phyloP scores from a whole-genome alignment of 2,797 vertebrate species.

The Sebastes diploproa region DNA sequence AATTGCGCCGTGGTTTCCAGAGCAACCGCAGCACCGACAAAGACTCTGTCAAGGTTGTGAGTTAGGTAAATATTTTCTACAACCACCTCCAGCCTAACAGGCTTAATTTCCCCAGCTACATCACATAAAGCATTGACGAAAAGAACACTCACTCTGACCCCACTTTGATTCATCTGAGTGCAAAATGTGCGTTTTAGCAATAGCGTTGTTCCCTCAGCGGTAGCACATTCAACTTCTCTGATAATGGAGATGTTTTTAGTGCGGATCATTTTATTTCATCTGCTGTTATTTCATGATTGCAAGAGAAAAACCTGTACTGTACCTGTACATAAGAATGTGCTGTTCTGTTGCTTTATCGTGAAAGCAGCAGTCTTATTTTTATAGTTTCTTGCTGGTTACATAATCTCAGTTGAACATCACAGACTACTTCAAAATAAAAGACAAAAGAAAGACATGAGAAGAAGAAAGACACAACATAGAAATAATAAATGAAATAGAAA shows the following conservation, averaged over 20 bases:
- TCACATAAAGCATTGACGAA: not conserved
- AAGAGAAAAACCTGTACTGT: not conserved
- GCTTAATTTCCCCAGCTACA: not conserved
- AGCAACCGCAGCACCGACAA: slow-evolving; percentile 17
- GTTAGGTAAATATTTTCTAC: slow-evolving; percentile 14
- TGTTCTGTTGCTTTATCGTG: no score
- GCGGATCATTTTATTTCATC: not conserved
- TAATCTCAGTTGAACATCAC: not conserved
- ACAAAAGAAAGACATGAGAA: not conserved
- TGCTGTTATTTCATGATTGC: not conserved
- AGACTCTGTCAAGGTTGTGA: slow-evolving; percentile 9
- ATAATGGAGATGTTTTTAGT: not conserved
- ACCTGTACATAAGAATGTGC: not conserved
- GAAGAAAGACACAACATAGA: not conserved
- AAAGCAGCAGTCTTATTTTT: not conserved
- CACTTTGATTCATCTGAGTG: not conserved
- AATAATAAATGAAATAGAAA: not conserved
- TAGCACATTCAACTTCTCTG: not conserved
- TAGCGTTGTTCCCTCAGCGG: not conserved
- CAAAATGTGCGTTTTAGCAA: not conserved
- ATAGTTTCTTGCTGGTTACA: not conserved
- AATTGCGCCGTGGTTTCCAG: slow-evolving; percentile 27
- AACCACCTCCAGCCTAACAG: not conserved
- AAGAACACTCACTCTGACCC: not conserved
- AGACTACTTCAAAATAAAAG: not conserved